Base-by-base conservation (phyloP, 2,888 invertebrate genomes). In the Thymelicus sylvestris region DNA sequence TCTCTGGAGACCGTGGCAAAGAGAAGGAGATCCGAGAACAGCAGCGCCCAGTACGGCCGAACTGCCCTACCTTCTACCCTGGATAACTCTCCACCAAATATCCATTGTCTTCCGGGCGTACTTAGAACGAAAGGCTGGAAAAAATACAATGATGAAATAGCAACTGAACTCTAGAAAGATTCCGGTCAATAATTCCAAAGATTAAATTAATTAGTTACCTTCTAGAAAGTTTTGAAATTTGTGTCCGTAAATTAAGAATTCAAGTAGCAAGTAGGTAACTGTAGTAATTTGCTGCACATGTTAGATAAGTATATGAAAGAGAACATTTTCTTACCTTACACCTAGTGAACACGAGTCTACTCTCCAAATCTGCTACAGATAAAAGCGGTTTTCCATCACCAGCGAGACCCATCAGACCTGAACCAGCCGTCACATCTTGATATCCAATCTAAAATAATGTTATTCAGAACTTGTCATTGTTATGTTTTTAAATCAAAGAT, bases 1-100 rank as follows among this genome's bases (percentile, higher is more conserved):
- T 98, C 98, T 67, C 98, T 95, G 67, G 97, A 97, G 38, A 97
- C 97, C 77, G 97, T 97, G 59, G 97, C 97, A 83, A 98, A 97
- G 6, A 98, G 95, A 12, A 98, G 95, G 62, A 98, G 95, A 86
- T 98, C 98, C 78, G 96, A 97, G 85, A 98, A 97, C 61, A 98
- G 93, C 71, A 98, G 90, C 0, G 97, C 97, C 98, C 98, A 98
- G 84, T 97, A 97, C 0, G 97, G 97, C 74, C 97, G 95, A 39
- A 97, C 95, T 2, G 96, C 96, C 61, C 97, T 95, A 0, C 97
- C 97, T 90, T 98, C 98, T 1, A 97, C 96, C 75, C 97, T 95
- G 12, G 96, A 96, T 41, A 98, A 89, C 80, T 98, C 97, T 0
- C 98, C 97, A 6, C 97, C 98, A 79, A 98, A 98, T 72, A 98